Evolutionary conservation across 2,113 vertebrate genomes (phyloP).

Genomic region (human (Homo sapiens)): GRCh38 chr4:185594001-185594500

Average conservation of each 20-base stretch:
- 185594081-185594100: slow-evolving; percentile 57
- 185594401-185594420: slow-evolving; percentile 61
- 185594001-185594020: slow-evolving; percentile 71
- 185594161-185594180: slow-evolving; percentile 66
- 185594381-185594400: slow-evolving; percentile 68
- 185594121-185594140: slow-evolving; percentile 48
- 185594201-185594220: slow-evolving; percentile 71
- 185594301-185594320: slow-evolving; percentile 60
- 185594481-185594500: slow-evolving; percentile 79
- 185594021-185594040: slow-evolving; percentile 72
- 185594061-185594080: slow-evolving; percentile 29
- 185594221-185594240: slow-evolving; percentile 70
- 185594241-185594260: slow-evolving; percentile 70
- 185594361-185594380: slow-evolving; percentile 52
- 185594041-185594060: slow-evolving; percentile 74
- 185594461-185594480: slow-evolving; percentile 67
- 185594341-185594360: slow-evolving; percentile 49
- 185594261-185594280: slow-evolving; percentile 49
- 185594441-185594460: slow-evolving; percentile 78
- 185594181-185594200: slow-evolving; percentile 55
- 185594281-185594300: slow-evolving; percentile 48
- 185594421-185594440: slow-evolving; percentile 71
- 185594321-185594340: slow-evolving; percentile 66
- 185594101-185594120: slow-evolving; percentile 64
- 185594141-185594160: slow-evolving; percentile 59